These are phyloP conservation scores for Tenebrosternarchus preto DNA, from an alignment of 2,113 vertebrate species.

Conservation along the genomic window DNA sequence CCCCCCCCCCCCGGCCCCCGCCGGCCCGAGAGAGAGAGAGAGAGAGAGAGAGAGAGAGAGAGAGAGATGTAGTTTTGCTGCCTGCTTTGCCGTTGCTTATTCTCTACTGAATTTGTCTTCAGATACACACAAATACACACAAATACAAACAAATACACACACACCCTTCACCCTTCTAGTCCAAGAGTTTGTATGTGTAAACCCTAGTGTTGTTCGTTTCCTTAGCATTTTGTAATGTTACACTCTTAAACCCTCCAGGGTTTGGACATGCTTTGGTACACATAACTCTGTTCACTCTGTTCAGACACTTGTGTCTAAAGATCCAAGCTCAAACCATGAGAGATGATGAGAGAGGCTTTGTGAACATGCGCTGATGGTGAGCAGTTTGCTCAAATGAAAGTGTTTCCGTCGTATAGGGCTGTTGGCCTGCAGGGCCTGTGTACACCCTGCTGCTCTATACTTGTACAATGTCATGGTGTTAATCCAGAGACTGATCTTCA, in stretches of 20 bases:
- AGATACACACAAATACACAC: background rate
- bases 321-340: too few species aligned
- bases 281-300: too few species aligned
- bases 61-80: background rate
- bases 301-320: too few species aligned
- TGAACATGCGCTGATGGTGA: background rate
- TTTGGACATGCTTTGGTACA: too few species aligned
- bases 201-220: too few species aligned
- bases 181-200: too few species aligned
- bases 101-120: constrained; percentile 1
- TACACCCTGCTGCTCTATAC: background rate
- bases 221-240: too few species aligned
- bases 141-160: background rate
- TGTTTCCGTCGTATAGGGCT: background rate
- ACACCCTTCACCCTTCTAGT: too few species aligned
- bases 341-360: background rate
- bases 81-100: constrained; percentile 31
- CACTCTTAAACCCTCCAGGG: too few species aligned
- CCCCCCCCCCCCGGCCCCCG: too few species aligned
- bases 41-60: constrained; percentile 2
- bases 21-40: background rate
- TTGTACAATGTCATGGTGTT: too few species aligned
- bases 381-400: background rate
- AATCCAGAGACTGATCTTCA: background rate
- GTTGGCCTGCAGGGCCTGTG: background rate